Percentiles rank a stretch among this genome's conserved stretches.
These are phyloP conservation scores for Helogale parvula DNA, from an alignment of 2,113 vertebrate species.

Conservation along the genomic window DNA sequence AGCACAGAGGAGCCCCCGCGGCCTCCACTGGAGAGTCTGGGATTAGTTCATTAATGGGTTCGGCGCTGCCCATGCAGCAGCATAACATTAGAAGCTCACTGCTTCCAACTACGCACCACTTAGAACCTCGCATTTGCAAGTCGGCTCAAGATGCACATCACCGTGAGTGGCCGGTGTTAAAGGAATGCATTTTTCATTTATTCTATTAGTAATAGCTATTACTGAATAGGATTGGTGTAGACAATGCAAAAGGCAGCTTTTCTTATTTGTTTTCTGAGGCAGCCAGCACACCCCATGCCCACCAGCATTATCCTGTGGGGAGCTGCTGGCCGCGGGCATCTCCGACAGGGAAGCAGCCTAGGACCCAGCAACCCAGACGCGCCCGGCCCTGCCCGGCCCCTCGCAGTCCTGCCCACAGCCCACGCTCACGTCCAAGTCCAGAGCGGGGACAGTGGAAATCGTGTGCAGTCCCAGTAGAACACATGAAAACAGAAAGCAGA, in stretches of 20 bases:
- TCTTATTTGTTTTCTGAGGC: slow-evolving; percentile 68
- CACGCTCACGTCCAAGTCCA: not conserved
- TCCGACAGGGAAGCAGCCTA: not conserved
- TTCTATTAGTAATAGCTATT: slow-evolving; percentile 79
- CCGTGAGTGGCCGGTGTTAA: slow-evolving; percentile 77
- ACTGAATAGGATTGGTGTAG: slow-evolving; percentile 57
- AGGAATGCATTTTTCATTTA: slow-evolving; percentile 83
- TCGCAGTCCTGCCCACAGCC: not conserved
- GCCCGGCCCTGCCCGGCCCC: not conserved
- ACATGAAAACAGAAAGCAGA: accelerated
- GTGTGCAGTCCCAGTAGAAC: not conserved
- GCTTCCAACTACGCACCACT: slow-evolving; percentile 79
- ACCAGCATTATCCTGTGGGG: not conserved
- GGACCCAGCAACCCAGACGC: accelerated
- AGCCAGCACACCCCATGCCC: not conserved
- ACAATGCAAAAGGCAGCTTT: not conserved
- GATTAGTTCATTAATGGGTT: slow-evolving; percentile 84
- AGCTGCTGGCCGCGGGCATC: not conserved
- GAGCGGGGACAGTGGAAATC: not conserved
- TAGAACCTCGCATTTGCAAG: slow-evolving; percentile 80
- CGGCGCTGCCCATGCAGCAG: slow-evolving; percentile 81
- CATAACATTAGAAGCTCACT: slow-evolving; percentile 83
- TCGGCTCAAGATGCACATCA: slow-evolving; percentile 79
- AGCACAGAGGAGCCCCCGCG: slow-evolving; percentile 59
- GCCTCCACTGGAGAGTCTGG: slow-evolving; percentile 73